These are phyloP conservation scores for Hydraecia micacea DNA, from an alignment of 2,888 invertebrate species.

Conservation along the genomic window DNA sequence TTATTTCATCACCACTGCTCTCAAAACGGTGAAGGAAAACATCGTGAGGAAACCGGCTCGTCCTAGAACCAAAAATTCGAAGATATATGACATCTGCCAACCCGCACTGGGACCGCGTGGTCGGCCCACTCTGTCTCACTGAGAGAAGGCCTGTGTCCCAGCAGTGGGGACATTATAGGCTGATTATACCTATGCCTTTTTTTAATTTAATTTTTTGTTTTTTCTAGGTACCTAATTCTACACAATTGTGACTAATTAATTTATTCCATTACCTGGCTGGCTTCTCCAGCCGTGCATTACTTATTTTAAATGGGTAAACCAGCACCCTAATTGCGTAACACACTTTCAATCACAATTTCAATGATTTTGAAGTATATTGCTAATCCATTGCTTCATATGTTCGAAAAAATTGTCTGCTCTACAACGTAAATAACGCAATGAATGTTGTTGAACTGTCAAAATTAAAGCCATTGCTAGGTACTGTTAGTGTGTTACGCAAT, in stretches of 20 bases:
- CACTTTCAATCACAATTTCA: neutral
- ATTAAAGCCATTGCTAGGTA: neutral
- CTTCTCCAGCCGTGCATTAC: neutral
- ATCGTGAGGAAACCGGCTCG: no score
- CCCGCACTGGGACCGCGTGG: no score
- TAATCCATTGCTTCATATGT: neutral
- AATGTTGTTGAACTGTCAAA: neutral
- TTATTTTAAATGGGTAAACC: neutral
- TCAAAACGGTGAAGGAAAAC: no score
- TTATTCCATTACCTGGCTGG: conserved; percentile 12
- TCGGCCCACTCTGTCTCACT: no score
- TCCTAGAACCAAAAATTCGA: no score
- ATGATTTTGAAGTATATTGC: neutral
- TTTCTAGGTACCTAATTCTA: neutral
- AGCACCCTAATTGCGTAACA: neutral
- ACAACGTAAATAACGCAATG: neutral
- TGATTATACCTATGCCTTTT: no score
- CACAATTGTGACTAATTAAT: conserved; percentile 26
- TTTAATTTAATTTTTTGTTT: no score
- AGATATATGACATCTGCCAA: no score
- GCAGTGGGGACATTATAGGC: no score
- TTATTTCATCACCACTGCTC: no score
- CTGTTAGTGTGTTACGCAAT: neutral
- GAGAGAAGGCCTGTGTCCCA: no score
- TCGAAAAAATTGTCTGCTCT: neutral